Percentiles rank a stretch among this genome's conserved stretches.
Conservation (phyloP, 2,888 invertebrate species). For the Imbricaverruca yamaguchii region DNA sequence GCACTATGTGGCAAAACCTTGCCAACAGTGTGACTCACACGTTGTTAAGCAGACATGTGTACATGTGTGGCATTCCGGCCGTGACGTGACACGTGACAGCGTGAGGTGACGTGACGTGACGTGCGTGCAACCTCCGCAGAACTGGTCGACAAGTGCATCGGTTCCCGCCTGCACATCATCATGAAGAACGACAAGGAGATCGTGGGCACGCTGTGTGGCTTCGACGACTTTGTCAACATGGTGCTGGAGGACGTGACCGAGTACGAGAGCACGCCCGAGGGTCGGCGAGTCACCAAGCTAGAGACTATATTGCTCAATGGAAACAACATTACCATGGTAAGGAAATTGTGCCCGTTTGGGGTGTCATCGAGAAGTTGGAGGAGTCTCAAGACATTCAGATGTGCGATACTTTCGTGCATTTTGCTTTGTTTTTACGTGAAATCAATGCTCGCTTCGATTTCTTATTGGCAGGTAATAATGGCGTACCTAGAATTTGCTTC, state of each 20-base stretch:
- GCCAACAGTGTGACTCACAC: not conserved
- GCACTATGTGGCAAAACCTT: not conserved
- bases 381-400: too few species aligned
- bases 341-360: constrained; percentile 15
- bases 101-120: not conserved
- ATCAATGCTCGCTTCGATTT: too few species aligned
- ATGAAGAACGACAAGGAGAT: constrained; percentile 99
- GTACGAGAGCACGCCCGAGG: constrained; percentile 95
- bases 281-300: constrained; percentile 87
- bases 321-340: constrained; percentile 97
- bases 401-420: too few species aligned
- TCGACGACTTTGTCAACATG: constrained; percentile 99
- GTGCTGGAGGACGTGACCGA: constrained; percentile 94
- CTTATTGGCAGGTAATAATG: too few species aligned
- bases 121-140: constrained; percentile 54
- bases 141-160: constrained; percentile 97
- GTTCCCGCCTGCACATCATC: constrained; percentile 96
- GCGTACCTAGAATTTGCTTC: too few species aligned
- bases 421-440: too few species aligned
- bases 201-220: constrained; percentile 92
- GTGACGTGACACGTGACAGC: not conserved
- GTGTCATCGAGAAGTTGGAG: too few species aligned
- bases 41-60: not conserved
- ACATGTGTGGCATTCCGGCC: not conserved
- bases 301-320: constrained; percentile 98